Evolutionary conservation across 1,140 invertebrate species (phyloP).

Genomic region (Drosophila melanica): DNA sequence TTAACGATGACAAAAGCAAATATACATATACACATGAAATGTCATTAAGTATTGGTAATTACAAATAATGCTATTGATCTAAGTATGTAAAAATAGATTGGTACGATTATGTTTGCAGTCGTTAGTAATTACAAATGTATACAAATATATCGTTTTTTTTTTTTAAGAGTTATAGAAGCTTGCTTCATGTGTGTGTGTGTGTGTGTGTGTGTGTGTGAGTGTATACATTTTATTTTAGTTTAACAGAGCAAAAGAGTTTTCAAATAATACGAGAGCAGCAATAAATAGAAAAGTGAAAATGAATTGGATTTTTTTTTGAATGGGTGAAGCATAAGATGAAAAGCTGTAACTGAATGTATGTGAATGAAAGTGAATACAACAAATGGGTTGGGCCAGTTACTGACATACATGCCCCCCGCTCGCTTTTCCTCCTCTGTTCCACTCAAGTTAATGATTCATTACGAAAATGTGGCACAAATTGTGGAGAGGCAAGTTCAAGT

Average conservation of each 20-base stretch:
- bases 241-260: conserved; percentile 37
- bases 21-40: conserved; percentile 78
- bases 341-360: neutral
- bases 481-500: conserved; percentile 10
- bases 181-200: conserved; percentile 26
- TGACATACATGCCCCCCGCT: too few relatives aligned
- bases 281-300: neutral
- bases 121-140: conserved; percentile 75
- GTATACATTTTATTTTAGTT: conserved; percentile 16
- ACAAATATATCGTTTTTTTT: neutral
- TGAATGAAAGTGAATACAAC: conserved; percentile 12
- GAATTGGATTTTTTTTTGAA: conserved; percentile 4
- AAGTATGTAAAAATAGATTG: conserved; percentile 48
- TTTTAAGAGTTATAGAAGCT: conserved; percentile 15
- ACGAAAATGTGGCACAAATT: conserved; percentile 59
- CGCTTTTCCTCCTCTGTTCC: neutral
- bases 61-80: conserved; percentile 46
- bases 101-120: conserved; percentile 59
- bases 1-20: conserved; percentile 52
- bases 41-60: conserved; percentile 72
- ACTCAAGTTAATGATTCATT: conserved; percentile 59
- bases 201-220: conserved; percentile 8
- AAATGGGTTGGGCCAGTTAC: conserved; percentile 32
- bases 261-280: conserved; percentile 16
- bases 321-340: neutral